Base-by-base conservation (phyloP, 2,113 vertebrate genomes). In the Tachysurus fulvidraco region DNA sequence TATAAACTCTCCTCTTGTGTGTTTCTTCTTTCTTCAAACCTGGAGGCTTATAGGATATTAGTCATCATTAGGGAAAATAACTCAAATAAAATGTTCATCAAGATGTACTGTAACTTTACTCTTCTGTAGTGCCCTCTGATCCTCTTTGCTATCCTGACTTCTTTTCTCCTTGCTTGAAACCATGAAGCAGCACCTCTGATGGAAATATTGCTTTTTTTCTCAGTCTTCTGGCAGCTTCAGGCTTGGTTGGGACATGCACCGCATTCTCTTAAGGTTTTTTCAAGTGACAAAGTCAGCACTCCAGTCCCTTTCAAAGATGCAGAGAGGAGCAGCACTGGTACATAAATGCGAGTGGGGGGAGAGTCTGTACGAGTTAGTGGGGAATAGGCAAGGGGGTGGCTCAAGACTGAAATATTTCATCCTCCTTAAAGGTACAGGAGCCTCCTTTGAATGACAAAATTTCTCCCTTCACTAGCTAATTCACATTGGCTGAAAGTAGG, bases 321-420 rank as follows among this genome's bases (percentile, higher is more conserved):
- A 93, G 94, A 93, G 93, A 93, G 93, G 93, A 95, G 93, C 94
- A 92, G 89, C 92, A 92, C 93, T 91, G 93, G 93, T 92, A 93
- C 93, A 91, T 92, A 92, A 93, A 94, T 92, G 94, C 93, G 93
- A 93, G 92, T 88, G 92, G 93, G 52, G 93, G 86, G 94, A 95
- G 94, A 91, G 94, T 94, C 92, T 93, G 92, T 91, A 88, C 92
- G 92, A 92, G 85, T 93, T 92, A 94, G 93, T 92, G 92, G 94
- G 90, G 30, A 87, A 88, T 55, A 71, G 88, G 59, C 87, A 80
- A 91, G 88, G 91, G 88, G 83, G 86, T 67, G 86, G 90, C 89
- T 86, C 84, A 83, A 44, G 88, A 87, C 79, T 14, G 71, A 81
- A 69, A 71, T 46, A 41, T 77, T 54, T 57, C 81, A 86, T 74